Evolutionary conservation across 2,888 invertebrate genomes (phyloP).

Genomic region (Eupithecia insigniata): DNA sequence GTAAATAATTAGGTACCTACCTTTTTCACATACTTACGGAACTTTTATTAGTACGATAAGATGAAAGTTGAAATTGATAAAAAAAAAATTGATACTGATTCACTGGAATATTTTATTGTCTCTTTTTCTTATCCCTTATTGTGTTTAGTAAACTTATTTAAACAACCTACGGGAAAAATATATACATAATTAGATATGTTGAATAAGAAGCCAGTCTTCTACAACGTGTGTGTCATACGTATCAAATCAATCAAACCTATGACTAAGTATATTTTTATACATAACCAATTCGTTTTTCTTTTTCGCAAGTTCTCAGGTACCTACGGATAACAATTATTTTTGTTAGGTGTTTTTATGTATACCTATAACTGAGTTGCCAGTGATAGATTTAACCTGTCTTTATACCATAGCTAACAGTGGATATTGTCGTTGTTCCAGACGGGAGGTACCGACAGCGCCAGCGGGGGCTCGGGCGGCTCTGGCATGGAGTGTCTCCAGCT

Average conservation of each 20-base stretch:
- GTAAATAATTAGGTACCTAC: background rate
- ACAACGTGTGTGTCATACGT: background rate
- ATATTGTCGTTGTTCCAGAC: slow-evolving; percentile 65
- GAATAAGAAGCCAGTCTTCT: background rate
- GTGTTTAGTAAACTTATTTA: background rate
- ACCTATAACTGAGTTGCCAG: background rate
- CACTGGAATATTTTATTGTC: background rate
- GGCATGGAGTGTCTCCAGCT: slow-evolving; percentile 93
- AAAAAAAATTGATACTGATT: background rate
- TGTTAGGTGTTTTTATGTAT: no score
- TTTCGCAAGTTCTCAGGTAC: background rate
- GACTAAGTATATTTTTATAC: no score
- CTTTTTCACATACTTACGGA: background rate
- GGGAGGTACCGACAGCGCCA: slow-evolving; percentile 83
- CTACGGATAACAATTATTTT: background rate
- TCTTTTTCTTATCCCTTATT: background rate
- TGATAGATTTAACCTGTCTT: background rate
- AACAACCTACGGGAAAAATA: background rate
- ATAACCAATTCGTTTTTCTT: background rate
- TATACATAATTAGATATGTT: no score
- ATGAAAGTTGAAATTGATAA: background rate
- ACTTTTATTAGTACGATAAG: background rate
- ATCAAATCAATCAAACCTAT: background rate
- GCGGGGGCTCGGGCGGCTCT: slow-evolving; percentile 84
- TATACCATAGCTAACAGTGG: background rate